Base-by-base conservation (phyloP, 2,113 vertebrate genomes). In the Meleagris gallopavo region DNA sequence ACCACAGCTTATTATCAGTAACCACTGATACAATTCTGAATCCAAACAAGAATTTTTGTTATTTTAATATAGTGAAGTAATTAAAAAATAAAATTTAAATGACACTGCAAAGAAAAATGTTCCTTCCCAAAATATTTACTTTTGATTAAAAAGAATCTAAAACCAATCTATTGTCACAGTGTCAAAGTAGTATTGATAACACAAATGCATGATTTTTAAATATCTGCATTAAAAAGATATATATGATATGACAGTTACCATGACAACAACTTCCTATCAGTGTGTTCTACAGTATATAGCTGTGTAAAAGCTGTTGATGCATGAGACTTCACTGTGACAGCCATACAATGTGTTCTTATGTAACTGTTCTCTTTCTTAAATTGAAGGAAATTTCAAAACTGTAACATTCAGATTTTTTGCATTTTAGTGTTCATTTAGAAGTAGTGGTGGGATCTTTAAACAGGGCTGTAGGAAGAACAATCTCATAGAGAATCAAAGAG, bases 231-330 rank as follows among this genome's bases (percentile, higher is more conserved):
- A 70, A 81, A 71, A 89, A 94, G 15, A 41, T 50, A 25, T 32
- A 73, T 89, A 83, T 92, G 80, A 77, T 88, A 50, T 88, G 83
- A 88, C 61, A 94, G 87, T 48, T 88, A 21, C 89, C 50, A 76
- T 83, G 57, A 54, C 25, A 94, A 86, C 71, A 27, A 61, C 46
- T 36, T 61, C 20, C 21, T 91, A 94, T 88, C 67, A 45, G 57
- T 45, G n/a, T 52, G 83, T 58, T 38, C 18, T 61, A 25, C 15
- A 89, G 48, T 89, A 80, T 60, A 71, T 21, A 82, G 71, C 54
- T 91, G n/a, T 62, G 55, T 79, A 88, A 80, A 95, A 93, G 14
- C 38, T 84, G 52, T 93, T 92, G 69, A 93, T 67, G 69, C 88
- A 79, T 86, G 38, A 83, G 72, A 90, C 19, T 58, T 90, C 54